These are phyloP conservation scores for Himantopus leucocephalus DNA, from an alignment of 2,113 vertebrate species.

Conservation along the genomic window DNA sequence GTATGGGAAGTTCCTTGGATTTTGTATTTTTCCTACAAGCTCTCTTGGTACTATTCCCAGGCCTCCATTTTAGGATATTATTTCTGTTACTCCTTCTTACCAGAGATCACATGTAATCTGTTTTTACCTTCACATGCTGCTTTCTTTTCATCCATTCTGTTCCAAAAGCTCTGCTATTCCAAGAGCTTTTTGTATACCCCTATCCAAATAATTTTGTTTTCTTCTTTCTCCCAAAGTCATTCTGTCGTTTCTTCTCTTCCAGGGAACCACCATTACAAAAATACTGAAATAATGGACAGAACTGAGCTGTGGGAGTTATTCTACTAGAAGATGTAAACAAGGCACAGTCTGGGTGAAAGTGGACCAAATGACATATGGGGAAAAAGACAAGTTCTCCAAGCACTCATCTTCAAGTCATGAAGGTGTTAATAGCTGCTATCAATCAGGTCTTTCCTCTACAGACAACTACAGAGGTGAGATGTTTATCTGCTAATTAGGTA, in stretches of 20 bases:
- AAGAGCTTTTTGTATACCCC: not conserved
- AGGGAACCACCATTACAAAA: not conserved
- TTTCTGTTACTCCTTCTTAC: not conserved
- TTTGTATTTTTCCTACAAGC: not conserved
- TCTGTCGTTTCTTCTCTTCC: not conserved
- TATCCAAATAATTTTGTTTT: not conserved
- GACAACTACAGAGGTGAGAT: not conserved
- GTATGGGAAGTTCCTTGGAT: not conserved
- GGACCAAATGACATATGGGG: not conserved
- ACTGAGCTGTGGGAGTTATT: not conserved
- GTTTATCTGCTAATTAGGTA: slow-evolving; percentile 27
- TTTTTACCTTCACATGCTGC: not conserved
- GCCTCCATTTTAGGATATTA: not conserved
- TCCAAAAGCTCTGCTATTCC: not conserved
- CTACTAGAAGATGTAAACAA: not conserved
- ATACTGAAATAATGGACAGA: not conserved
- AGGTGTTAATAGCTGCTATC: slow-evolving; percentile 11
- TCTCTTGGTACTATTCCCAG: not conserved
- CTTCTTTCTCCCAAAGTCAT: not conserved
- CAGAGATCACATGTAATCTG: not conserved
- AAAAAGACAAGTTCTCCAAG: not conserved
- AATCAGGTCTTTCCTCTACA: not conserved
- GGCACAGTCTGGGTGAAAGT: not conserved
- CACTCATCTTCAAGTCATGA: not conserved
- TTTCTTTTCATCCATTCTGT: not conserved